Base-by-base conservation (phyloP, 2,888 invertebrate genomes). In the Ctenicera cuprea region DNA sequence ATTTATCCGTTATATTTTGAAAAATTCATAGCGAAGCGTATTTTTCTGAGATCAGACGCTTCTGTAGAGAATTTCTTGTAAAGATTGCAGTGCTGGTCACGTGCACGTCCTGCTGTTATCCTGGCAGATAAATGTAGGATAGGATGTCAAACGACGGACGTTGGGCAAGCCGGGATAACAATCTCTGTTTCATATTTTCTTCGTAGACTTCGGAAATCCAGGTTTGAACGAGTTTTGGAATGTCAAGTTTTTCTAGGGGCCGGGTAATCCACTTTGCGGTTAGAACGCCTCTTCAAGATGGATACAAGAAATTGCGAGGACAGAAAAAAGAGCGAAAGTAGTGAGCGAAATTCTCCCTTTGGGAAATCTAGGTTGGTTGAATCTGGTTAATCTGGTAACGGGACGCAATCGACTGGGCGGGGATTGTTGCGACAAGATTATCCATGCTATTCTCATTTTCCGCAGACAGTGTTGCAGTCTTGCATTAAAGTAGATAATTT, bases 151-250 rank as follows among this genome's bases (percentile, higher is more conserved):
- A 84, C 81, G 78, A 78, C 79, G 78, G 75, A 80, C 81, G 77
- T 82, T 82, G 81, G 79, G 80, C 82, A 79, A 80, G 73, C 78
- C 77, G 77, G 77, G 81, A 81, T 82, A 83, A 82, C 82, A 81
- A 82, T 82, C 81, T 81, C 78, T 79, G 82, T 82, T 82, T 82
- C 81, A 82, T 83, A 82, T 83, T 83, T 83, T 80, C 68, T 77
- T 77, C 79, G 77, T 73, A 72, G 65, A 76, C 64, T 75, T 75
- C 59, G 71, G 68, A 75, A 78, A 78, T 79, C 78, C 78, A 71
- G 62, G 71, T 71, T 68, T 67, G 73, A 73, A 66, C 76, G 77
- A 78, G 78, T 76, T 77, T 73, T 71, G 67, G 63, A 78, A 79
- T 72, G 77, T 78, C 78, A 78, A 77, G 76, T 80, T 80, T 79